A percentile compares a stretch with the other conserved stretches of the same genome.
phyloP scores from a whole-genome alignment of 2,113 vertebrate species.

The Microtus ochrogaster region DNA sequence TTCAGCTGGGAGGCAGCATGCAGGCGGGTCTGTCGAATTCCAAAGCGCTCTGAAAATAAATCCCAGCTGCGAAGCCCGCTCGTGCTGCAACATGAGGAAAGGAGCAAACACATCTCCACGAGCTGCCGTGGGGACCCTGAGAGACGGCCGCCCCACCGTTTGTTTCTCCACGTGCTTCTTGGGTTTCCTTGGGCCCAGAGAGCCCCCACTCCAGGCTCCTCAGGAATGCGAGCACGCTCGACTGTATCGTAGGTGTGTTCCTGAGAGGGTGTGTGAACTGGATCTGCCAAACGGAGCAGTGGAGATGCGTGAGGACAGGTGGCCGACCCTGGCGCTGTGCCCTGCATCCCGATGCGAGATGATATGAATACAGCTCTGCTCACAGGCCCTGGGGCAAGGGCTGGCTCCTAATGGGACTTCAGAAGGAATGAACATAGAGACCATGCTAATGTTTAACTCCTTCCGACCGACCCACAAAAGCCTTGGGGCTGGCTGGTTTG shows the following conservation, averaged over 20 bases:
- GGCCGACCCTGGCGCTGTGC: neutral
- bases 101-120: conserved; percentile 24
- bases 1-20: conserved; percentile 37
- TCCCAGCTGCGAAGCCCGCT: neutral
- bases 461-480: neutral
- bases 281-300: neutral
- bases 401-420: too few relatives aligned
- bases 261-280: neutral
- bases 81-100: conserved; percentile 58
- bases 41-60: conserved; percentile 68
- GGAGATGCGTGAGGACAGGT: neutral
- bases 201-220: neutral
- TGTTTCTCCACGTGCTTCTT: conserved; percentile 51
- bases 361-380: neutral
- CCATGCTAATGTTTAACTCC: neutral
- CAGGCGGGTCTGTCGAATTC: neutral
- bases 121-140: conserved; percentile 32
- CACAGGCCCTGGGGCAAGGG: too few relatives aligned
- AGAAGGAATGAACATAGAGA: neutral
- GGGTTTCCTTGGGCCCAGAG: neutral
- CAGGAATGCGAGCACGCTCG: neutral
- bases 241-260: neutral
- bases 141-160: neutral
- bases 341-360: neutral
- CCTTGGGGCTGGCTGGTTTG: neutral